Evolutionary conservation across 2,888 invertebrate species (phyloP).

Genomic region (Tiphia femorata): DNA sequence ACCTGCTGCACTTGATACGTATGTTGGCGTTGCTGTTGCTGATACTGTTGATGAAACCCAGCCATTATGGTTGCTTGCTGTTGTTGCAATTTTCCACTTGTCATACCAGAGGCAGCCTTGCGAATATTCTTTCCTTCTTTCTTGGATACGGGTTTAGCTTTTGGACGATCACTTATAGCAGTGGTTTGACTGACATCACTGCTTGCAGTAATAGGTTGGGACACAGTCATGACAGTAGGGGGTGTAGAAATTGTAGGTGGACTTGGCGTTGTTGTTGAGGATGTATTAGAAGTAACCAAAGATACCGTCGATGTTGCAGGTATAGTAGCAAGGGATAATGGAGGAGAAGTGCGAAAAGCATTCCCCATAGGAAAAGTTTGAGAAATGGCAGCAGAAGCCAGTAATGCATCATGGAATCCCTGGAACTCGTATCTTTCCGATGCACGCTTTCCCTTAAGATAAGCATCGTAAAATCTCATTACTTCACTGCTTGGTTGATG

Average conservation of each 20-base stretch:
- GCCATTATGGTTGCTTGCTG: conserved; percentile 59
- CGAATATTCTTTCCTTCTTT: conserved; percentile 83
- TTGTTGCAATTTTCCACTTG: conserved; percentile 53
- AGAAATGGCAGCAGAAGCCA: conserved; percentile 46
- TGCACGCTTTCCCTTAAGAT: conserved; percentile 59
- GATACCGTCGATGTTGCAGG: conserved; percentile 41
- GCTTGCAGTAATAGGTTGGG: conserved; percentile 70
- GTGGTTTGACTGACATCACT: conserved; percentile 77
- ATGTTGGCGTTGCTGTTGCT: conserved; percentile 61
- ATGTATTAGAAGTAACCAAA: conserved; percentile 41
- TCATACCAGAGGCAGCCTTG: conserved; percentile 68
- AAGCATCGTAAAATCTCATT: conserved; percentile 68
- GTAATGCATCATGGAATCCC: too few relatives aligned
- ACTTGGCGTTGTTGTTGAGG: conserved; percentile 46
- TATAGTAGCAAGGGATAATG: conserved; percentile 44
- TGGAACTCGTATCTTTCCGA: too few relatives aligned
- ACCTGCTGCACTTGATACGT: conserved; percentile 64
- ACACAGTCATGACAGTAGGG: conserved; percentile 50
- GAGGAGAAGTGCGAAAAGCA: conserved; percentile 46
- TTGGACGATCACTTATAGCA: conserved; percentile 86
- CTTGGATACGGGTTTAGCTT: conserved; percentile 84
- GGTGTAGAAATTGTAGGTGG: conserved; percentile 48
- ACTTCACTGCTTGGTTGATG: conserved; percentile 66
- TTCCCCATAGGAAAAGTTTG: conserved; percentile 52
- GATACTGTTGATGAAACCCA: conserved; percentile 63